A percentile compares a stretch with the other conserved stretches of the same genome.
Evolutionary conservation across 2,113 vertebrate genomes (phyloP).

Genomic region (Corvus cornix): DNA sequence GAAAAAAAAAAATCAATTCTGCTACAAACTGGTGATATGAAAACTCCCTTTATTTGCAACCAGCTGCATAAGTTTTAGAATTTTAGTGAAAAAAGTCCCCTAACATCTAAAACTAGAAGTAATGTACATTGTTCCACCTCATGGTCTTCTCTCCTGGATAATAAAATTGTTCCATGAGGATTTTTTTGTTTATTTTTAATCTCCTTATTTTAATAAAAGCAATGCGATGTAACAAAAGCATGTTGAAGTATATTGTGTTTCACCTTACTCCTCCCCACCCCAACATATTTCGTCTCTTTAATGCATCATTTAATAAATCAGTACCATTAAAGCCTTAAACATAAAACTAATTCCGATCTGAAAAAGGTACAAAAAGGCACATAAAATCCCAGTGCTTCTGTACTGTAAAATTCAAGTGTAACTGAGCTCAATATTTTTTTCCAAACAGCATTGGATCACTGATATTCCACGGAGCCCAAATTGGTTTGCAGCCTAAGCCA

Average conservation of each 20-base stretch:
- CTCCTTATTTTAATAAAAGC: conserved; percentile 87
- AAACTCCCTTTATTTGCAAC: conserved; percentile 97
- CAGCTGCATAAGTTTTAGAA: conserved; percentile 89
- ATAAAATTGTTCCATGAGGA: conserved; percentile 83
- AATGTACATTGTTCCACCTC: conserved; percentile 88
- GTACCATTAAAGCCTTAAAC: conserved; percentile 99
- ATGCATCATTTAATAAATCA: conserved; percentile 94
- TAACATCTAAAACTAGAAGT: conserved; percentile 89
- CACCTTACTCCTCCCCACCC: conserved; percentile 84
- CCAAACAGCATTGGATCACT: conserved; percentile 90
- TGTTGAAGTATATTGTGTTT: conserved; percentile 90
- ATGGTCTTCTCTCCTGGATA: conserved; percentile 78
- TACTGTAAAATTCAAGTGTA: conserved; percentile 99
- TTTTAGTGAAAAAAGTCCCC: conserved; percentile 82
- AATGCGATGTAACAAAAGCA: conserved; percentile 88
- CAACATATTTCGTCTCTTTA: conserved; percentile 83
- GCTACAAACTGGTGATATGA: conserved; percentile 94
- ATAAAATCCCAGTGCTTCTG: conserved; percentile 99
- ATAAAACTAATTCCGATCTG: conserved; percentile 99
- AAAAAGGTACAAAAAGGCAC: conserved; percentile 99
- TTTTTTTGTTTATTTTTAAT: conserved; percentile 70
- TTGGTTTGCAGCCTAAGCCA: conserved; percentile 86
- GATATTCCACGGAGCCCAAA: conserved; percentile 85
- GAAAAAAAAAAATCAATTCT: conserved; percentile 76
- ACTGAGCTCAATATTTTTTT: conserved; percentile 93